These are phyloP conservation scores for Leucosticte australis DNA, from an alignment of 2,113 vertebrate species.

Conservation along the genomic window DNA sequence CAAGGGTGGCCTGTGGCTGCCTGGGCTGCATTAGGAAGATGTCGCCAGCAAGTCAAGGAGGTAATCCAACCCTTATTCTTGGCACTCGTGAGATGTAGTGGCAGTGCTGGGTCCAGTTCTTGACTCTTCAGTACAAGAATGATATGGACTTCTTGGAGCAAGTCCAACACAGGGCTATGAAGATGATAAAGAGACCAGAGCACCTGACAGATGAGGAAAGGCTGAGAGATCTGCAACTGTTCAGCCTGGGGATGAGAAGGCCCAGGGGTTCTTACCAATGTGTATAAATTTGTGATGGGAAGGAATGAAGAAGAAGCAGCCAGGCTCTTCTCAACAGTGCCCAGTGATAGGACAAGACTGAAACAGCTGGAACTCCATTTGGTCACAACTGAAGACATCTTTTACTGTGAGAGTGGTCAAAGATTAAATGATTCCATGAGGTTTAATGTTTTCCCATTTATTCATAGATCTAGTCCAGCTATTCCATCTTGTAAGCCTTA, in stretches of 20 bases:
- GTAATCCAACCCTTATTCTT: fast-evolving
- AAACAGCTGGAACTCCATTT: background rate
- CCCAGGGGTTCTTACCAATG: background rate
- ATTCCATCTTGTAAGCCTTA: background rate
- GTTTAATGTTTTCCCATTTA: background rate
- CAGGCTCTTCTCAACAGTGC: background rate
- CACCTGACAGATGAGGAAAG: background rate
- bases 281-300: background rate
- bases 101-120: background rate
- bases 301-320: background rate
- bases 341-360: background rate
- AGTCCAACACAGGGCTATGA: fast-evolving
- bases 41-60: background rate
- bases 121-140: background rate
- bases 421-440: background rate
- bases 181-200: background rate
- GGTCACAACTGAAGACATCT: background rate
- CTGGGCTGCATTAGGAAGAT: background rate
- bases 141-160: background rate
- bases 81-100: background rate
- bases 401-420: background rate
- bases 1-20: background rate
- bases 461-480: background rate
- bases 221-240: background rate
- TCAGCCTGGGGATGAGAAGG: background rate